phyloP scores from a whole-genome alignment of 2,888 invertebrate species.

The Lithosia quadra region DNA sequence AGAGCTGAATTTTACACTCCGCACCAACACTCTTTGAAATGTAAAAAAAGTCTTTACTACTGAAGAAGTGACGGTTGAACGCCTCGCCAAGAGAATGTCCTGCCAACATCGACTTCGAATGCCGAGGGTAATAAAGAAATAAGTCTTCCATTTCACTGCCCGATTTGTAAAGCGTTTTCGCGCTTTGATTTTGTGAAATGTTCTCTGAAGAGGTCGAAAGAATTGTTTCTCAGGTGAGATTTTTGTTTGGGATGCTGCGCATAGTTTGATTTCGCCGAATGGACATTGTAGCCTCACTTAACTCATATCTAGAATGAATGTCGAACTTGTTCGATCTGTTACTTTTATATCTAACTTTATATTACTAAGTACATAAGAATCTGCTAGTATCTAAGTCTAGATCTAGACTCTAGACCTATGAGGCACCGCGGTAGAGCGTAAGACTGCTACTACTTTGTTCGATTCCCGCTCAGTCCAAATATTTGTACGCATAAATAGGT shows the following conservation, averaged over 20 bases:
- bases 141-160: conserved; percentile 46
- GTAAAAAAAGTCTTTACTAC: conserved; percentile 47
- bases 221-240: conserved; percentile 10
- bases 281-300: not conserved
- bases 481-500: not conserved
- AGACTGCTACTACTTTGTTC: not conserved
- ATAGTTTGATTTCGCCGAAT: not conserved
- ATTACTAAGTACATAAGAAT: not conserved
- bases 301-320: not conserved
- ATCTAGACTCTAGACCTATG: not conserved
- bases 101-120: conserved; percentile 33
- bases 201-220: conserved; percentile 5
- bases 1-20: conserved; percentile 44
- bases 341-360: not conserved
- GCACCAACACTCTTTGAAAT: conserved; percentile 37
- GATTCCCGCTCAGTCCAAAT: not conserved
- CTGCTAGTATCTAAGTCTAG: not conserved
- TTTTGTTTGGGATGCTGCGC: not conserved
- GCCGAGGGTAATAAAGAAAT: conserved; percentile 46
- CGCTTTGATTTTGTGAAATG: conserved; percentile 15
- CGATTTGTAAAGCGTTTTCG: conserved; percentile 32
- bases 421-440: not conserved
- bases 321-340: not conserved
- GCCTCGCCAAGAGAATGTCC: conserved; percentile 51
- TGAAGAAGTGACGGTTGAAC: conserved; percentile 34